Evolutionary conservation across 2,888 invertebrate species (phyloP).

Genomic region (Drosophila greeni): DNA sequence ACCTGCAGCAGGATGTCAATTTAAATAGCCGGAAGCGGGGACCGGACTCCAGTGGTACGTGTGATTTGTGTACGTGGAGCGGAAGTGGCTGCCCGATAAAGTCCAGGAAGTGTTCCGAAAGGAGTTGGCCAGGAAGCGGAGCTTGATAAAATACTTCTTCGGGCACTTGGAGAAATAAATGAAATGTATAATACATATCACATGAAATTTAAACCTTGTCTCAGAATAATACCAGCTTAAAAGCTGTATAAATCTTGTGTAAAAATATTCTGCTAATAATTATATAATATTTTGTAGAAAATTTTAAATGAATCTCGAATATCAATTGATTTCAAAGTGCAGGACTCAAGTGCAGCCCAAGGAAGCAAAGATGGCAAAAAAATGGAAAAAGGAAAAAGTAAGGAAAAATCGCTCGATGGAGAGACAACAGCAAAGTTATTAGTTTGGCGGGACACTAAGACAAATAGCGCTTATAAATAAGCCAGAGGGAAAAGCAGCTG

Average conservation of each 20-base stretch:
- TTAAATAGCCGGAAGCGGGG: constrained; percentile 61
- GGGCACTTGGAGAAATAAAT: background rate
- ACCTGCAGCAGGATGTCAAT: constrained; percentile 61
- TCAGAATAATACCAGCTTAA: background rate
- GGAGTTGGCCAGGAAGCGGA: constrained; percentile 32
- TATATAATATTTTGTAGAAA: background rate
- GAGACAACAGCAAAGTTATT: constrained; percentile 53
- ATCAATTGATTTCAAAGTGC: constrained; percentile 8
- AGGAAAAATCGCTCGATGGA: constrained; percentile 1
- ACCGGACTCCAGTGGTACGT: constrained; percentile 45
- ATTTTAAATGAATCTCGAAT: background rate
- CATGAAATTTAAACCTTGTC: background rate
- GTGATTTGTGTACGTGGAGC: constrained; percentile 50
- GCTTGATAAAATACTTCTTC: constrained; percentile 1
- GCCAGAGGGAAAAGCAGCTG: constrained; percentile 45
- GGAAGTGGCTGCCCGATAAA: constrained; percentile 61
- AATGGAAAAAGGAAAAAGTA: constrained; percentile 4
- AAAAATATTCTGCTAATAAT: background rate
- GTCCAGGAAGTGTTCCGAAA: constrained; percentile 53
- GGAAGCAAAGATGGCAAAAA: background rate
- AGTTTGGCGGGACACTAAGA: constrained; percentile 63
- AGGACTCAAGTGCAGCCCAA: constrained; percentile 25
- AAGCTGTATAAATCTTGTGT: no score
- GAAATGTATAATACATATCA: background rate
- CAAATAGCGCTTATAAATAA: constrained; percentile 71